A percentile compares a stretch with the other conserved stretches of the same genome.
phyloP scores from a whole-genome alignment of 2,113 vertebrate species.

The Anoura caudifer region DNA sequence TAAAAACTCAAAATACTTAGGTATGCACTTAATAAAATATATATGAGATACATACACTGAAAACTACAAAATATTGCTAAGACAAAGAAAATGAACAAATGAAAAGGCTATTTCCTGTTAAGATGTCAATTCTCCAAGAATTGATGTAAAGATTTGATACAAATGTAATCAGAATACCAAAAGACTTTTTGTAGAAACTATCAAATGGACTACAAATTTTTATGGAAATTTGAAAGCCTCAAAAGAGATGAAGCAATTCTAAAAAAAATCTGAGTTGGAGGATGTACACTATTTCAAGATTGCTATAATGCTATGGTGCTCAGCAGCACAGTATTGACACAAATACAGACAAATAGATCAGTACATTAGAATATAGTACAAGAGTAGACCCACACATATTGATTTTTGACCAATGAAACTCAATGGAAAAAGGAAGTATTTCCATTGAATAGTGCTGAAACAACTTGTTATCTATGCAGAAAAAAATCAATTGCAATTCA shows the following conservation, averaged over 20 bases:
- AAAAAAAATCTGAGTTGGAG: not conserved
- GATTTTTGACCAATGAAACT: not conserved
- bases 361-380: not conserved
- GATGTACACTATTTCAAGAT: not conserved
- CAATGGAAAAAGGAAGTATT: not conserved
- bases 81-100: not conserved
- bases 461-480: not conserved
- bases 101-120: not conserved
- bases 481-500: not conserved
- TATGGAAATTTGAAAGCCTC: not conserved
- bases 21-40: not conserved
- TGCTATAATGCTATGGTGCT: not conserved
- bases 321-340: not conserved
- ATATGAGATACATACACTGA: not conserved
- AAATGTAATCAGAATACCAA: not conserved
- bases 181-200: not conserved
- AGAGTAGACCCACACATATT: not conserved
- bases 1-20: not conserved
- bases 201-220: not conserved
- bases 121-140: not conserved
- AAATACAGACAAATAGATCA: not conserved
- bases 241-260: not conserved
- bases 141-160: not conserved
- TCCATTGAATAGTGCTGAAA: not conserved
- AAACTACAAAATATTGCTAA: not conserved